Conservation (phyloP, 2,797 vertebrate genomes). For the Tauraco hartlaubi region DNA sequence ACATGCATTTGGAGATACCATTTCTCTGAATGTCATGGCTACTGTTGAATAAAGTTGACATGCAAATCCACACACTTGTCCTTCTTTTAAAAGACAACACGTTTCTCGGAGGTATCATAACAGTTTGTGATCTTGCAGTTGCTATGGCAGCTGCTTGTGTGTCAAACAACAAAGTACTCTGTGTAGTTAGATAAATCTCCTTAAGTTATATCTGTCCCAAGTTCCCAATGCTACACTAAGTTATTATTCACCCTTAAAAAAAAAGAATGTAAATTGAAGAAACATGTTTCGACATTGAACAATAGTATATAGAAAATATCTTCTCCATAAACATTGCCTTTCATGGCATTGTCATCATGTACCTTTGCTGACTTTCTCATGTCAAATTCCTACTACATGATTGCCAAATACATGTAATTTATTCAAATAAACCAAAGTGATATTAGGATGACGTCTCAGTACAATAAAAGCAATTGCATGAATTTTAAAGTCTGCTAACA, state of each 20-base stretch:
- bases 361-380: not conserved
- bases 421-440: not conserved
- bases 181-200: constrained; percentile 68
- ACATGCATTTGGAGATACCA: not conserved
- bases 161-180: constrained; percentile 63
- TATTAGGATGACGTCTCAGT: not conserved
- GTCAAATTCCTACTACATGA: not conserved
- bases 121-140: constrained; percentile 69
- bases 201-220: constrained; percentile 56
- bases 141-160: constrained; percentile 73
- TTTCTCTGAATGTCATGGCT: not conserved
- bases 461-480: not conserved
- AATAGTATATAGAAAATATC: not conserved
- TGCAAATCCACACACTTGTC: not conserved
- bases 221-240: not conserved
- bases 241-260: not conserved
- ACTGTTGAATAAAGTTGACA: not conserved
- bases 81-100: constrained; percentile 26
- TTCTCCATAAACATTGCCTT: constrained; percentile 9
- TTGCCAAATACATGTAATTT: not conserved
- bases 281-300: constrained; percentile 22
- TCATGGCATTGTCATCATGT: not conserved
- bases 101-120: constrained; percentile 56
- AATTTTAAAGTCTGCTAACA: constrained; percentile 25
- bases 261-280: constrained; percentile 46